A percentile compares a stretch with the other conserved stretches of the same genome.
These are phyloP conservation scores for Onychomys arenicola DNA, from an alignment of 2,797 vertebrate species.

Conservation along the genomic window DNA sequence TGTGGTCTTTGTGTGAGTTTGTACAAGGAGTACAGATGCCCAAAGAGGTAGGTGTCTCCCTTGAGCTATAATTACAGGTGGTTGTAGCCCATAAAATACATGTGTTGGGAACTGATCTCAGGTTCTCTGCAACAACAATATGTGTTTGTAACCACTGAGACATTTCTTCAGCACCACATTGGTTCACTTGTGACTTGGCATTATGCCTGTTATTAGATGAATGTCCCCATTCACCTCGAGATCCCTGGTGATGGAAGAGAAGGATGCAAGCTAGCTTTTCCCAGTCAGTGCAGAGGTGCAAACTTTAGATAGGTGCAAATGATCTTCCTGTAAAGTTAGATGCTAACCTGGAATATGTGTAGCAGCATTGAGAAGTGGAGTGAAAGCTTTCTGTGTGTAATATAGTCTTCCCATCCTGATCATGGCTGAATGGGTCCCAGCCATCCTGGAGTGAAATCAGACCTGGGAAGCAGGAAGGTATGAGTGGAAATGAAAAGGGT, in stretches of 20 bases:
- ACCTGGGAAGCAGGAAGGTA: background rate
- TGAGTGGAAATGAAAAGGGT: background rate
- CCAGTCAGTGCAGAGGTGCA: background rate
- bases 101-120: background rate
- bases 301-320: background rate
- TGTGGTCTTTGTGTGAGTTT: background rate
- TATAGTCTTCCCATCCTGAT: background rate
- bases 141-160: background rate
- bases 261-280: background rate
- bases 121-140: background rate
- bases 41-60: background rate
- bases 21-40: background rate
- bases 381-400: slow-evolving; percentile 48
- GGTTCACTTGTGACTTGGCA: background rate
- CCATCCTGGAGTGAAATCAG: slow-evolving; percentile 18
- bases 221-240: background rate
- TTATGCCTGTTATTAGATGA: background rate
- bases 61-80: background rate
- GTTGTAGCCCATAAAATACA: background rate
- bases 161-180: background rate
- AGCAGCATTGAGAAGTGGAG: fast-evolving
- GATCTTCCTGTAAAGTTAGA: background rate
- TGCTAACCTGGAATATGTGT: background rate
- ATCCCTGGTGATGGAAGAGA: background rate
- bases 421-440: slow-evolving; percentile 57